Evolutionary conservation across 2,888 invertebrate species (phyloP), one percentile per base, ranked within the genome.

Genomic region (Mesochorus sp.): DNA sequence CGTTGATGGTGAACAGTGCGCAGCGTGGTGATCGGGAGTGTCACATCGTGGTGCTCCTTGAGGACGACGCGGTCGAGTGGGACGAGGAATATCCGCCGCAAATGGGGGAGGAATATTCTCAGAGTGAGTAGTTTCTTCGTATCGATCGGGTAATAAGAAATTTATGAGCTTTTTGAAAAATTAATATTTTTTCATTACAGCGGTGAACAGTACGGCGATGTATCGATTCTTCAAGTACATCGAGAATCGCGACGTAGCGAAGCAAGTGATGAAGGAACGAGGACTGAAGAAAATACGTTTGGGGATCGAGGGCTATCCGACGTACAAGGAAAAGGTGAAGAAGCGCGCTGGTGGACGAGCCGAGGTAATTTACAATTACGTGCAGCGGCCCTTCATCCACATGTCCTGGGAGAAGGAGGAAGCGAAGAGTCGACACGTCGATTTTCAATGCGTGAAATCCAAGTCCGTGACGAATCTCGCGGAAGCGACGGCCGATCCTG

Each of bases 381-480:
- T 99, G 0, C 99, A 99, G 90, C 93, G 99, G 0, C 99, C 99
- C 0, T 99, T 99, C 91, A 97, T 99, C 66, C 98, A 99, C 89
- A 98, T 98, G 97, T 98, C 98, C 0, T 99, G 99, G 99, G 99
- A 99, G 90, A 99, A 99, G 87, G 99, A 99, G 88, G 99, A 99
- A 88, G 99, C 99, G 0, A 98, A 99, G 89, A 98, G 98, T 88
- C 95, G 99, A 0, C 99, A 99, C 89, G 99, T 99, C 0, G 99
- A 99, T 91, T 99, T 99, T 88, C 97, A 99, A 92, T 99, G 99
- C 90, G 98, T 99, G 68, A 99, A 98, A 91, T 98, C 98, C 1
- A 99, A 99, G 89, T 98, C 98, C 0, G 98, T 99, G 26, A 99
- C 98, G 6, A 99, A 99, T 92, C 92, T 99, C 79, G 98, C 98